Evolutionary conservation across 2,888 invertebrate genomes (phyloP).

Genomic region (Leptinotarsa peninsularis): DNA sequence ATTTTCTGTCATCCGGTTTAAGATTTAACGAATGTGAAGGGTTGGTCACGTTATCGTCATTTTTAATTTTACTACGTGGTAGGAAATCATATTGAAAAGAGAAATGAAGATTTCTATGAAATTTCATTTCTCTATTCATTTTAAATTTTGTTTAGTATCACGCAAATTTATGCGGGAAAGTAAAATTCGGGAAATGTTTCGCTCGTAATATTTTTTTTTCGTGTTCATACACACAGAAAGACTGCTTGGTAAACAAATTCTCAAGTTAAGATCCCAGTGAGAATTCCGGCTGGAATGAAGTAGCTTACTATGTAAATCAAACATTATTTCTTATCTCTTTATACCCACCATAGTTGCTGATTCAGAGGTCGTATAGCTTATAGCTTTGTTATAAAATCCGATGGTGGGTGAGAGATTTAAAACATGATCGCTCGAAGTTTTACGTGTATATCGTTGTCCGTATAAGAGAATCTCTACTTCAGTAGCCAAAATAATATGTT

Average conservation of each 20-base stretch:
- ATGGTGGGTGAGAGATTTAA: conserved; percentile 1
- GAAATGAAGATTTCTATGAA: too few species aligned
- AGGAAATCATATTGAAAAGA: too few species aligned
- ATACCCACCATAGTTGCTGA: conserved; percentile 11
- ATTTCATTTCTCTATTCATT: background rate
- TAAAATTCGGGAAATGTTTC: background rate
- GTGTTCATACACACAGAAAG: conserved; percentile 8
- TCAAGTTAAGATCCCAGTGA: conserved; percentile 13
- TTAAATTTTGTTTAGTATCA: conserved; percentile 1
- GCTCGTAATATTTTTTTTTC: conserved; percentile 2
- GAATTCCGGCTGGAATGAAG: conserved; percentile 12
- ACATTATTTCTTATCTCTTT: conserved; percentile 20
- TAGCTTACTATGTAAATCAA: conserved; percentile 20
- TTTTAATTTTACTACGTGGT: background rate
- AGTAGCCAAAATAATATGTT: too few species aligned
- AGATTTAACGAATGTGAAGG: background rate
- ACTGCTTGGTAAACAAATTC: background rate
- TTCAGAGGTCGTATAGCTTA: conserved; percentile 12
- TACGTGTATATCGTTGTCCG: background rate
- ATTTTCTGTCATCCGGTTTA: background rate
- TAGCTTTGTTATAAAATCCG: conserved; percentile 5
- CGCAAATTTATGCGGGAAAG: background rate
- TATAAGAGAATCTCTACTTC: too few species aligned
- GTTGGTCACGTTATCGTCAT: background rate
- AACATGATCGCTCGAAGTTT: background rate